Conservation (phyloP, 2,113 vertebrate species). For the Cettia cetti region DNA sequence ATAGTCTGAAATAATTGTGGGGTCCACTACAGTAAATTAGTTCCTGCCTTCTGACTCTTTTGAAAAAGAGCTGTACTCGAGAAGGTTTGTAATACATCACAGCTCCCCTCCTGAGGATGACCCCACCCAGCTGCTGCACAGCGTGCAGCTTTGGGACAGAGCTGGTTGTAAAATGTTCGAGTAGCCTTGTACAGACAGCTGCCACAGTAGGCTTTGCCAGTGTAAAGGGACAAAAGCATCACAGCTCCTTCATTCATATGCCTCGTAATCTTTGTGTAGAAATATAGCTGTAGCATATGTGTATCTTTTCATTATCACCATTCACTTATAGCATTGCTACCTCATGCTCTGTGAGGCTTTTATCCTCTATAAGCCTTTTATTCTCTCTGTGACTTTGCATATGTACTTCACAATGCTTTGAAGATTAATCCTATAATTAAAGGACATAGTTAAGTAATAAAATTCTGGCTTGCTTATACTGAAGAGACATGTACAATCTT, state of each 20-base stretch:
- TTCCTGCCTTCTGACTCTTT: background rate
- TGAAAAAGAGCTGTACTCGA: background rate
- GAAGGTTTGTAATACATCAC: background rate
- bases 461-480: background rate
- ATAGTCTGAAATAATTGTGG: background rate
- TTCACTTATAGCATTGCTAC: background rate
- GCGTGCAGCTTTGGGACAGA: background rate
- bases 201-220: background rate
- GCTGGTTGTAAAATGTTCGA: background rate
- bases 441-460: background rate
- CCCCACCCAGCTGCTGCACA: background rate
- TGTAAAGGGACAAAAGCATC: background rate
- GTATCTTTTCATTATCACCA: background rate
- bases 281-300: background rate
- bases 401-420: background rate
- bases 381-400: background rate
- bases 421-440: slow-evolving; percentile 39
- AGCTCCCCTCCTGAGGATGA: background rate
- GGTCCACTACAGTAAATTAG: background rate
- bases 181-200: background rate
- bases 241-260: background rate
- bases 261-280: background rate
- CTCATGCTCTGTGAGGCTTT: background rate
- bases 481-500: background rate
- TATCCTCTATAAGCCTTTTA: background rate